Conservation (phyloP, 2,888 invertebrate species). For the Melanostoma scalare region DNA sequence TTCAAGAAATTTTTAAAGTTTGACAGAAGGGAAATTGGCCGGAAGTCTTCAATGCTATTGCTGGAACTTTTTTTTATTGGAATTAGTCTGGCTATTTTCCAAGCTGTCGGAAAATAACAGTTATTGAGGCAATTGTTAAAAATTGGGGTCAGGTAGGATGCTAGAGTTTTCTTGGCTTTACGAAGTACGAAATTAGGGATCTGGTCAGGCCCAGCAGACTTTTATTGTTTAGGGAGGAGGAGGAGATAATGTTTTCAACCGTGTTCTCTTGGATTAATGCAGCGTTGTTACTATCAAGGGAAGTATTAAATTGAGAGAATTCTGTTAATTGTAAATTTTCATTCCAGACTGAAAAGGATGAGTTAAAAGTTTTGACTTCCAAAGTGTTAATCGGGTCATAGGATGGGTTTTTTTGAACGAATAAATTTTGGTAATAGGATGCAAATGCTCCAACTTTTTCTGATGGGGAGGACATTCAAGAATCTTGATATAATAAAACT, state of each 20-base stretch:
- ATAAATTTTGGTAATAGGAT: background rate
- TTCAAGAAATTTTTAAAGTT: background rate
- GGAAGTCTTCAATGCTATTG: background rate
- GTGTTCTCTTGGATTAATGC: too few relatives aligned
- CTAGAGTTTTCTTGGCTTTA: background rate
- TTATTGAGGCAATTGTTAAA: conserved; percentile 5
- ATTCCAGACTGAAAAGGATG: too few relatives aligned
- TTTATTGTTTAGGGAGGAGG: too few relatives aligned
- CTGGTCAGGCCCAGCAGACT: too few relatives aligned
- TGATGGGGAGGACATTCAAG: background rate
- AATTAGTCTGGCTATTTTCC: background rate
- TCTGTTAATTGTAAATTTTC: too few relatives aligned
- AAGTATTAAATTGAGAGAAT: too few relatives aligned
- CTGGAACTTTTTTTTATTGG: background rate
- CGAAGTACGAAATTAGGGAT: too few relatives aligned
- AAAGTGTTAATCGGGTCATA: too few relatives aligned
- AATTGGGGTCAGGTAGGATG: background rate
- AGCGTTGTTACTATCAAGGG: too few relatives aligned
- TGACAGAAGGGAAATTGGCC: background rate
- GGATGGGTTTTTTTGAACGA: background rate
- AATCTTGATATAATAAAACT: background rate
- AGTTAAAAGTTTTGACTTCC: too few relatives aligned
- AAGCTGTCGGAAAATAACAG: background rate
- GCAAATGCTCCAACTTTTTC: conserved; percentile 1
- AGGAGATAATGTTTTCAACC: too few relatives aligned